These are phyloP conservation scores for Poeciliopsis infans DNA, from an alignment of 2,797 vertebrate species.

Conservation along the genomic window DNA sequence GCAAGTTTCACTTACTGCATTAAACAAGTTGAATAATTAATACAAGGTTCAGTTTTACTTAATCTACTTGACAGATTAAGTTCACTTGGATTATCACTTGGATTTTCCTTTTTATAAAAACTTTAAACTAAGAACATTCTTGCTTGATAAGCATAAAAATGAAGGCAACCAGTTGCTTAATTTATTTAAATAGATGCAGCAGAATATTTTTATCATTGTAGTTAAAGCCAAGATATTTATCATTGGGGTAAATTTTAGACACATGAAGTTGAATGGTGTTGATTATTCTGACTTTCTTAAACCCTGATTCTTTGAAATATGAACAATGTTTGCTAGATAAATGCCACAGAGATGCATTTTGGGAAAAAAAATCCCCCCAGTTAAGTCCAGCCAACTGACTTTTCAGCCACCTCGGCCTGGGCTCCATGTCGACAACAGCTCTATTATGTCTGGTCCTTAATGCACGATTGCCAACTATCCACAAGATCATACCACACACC, in stretches of 20 bases:
- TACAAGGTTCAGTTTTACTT: too few relatives aligned
- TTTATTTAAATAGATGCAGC: too few relatives aligned
- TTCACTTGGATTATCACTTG: too few relatives aligned
- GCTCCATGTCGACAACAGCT: slow-evolving; percentile 23
- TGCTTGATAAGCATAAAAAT: too few relatives aligned
- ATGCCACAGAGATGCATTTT: background rate
- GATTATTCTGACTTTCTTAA: background rate
- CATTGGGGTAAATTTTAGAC: background rate
- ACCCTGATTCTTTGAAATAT: background rate
- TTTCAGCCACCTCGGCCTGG: background rate
- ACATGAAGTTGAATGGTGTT: background rate
- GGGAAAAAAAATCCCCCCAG: background rate
- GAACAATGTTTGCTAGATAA: background rate
- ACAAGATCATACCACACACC: slow-evolving; percentile 50
- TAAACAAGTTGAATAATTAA: too few relatives aligned
- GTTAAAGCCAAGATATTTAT: background rate
- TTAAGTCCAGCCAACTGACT: background rate
- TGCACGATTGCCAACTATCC: slow-evolving; percentile 15
- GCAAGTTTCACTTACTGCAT: too few relatives aligned
- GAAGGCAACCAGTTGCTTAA: too few relatives aligned
- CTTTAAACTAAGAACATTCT: too few relatives aligned
- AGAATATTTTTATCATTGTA: too few relatives aligned
- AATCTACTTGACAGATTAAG: too few relatives aligned
- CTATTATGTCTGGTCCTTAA: slow-evolving; percentile 48
- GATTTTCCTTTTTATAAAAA: too few relatives aligned